Percentiles rank a stretch among this genome's conserved stretches.
Conservation (phyloP, 2,888 invertebrate species). For the Acanthopleura granulata region DNA sequence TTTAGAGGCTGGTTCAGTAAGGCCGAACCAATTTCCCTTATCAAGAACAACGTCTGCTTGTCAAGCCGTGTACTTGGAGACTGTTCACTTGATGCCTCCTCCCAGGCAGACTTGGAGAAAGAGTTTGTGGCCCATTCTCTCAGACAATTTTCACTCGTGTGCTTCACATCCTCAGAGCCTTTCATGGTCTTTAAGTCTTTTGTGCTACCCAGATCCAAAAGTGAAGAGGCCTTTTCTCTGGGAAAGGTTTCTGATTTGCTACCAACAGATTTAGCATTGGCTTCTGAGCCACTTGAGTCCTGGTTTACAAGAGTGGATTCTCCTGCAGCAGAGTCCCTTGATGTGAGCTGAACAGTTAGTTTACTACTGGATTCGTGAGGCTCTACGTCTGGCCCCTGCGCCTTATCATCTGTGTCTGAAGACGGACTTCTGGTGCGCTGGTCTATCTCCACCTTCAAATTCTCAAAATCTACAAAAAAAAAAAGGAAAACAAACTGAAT, state of each 20-base stretch:
- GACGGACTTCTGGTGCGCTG: neutral
- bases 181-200: neutral
- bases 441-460: neutral
- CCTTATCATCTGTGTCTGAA: neutral
- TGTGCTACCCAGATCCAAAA: neutral
- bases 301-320: neutral
- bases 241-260: neutral
- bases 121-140: neutral
- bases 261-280: neutral
- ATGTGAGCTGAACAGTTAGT: neutral
- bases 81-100: neutral
- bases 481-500: neutral
- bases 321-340: too few relatives aligned
- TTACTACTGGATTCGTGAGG: neutral
- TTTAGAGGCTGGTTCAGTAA: constrained; percentile 1
- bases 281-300: neutral
- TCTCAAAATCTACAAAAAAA: constrained; percentile 1
- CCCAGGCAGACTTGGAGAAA: neutral
- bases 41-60: constrained; percentile 3
- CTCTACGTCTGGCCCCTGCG: neutral
- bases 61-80: neutral
- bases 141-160: too few relatives aligned
- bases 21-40: constrained; percentile 4
- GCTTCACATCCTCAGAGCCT: neutral
- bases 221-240: neutral